A percentile compares a stretch with the other conserved stretches of the same genome.
phyloP scores from a whole-genome alignment of 2,888 invertebrate species.

The Eledona agricola region DNA sequence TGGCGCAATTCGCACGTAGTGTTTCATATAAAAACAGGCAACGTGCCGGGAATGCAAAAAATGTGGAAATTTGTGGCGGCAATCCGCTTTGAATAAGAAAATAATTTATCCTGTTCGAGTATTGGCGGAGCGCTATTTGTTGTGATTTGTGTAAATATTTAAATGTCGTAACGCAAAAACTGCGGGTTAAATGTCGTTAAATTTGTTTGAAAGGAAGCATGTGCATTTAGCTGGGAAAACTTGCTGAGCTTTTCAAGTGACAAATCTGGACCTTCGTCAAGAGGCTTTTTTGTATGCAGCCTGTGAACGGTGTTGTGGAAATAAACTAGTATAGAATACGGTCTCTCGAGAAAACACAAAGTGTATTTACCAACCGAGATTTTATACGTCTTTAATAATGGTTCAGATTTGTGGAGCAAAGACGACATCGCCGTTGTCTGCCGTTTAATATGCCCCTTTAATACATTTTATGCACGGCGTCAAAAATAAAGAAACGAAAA shows the following conservation, averaged over 20 bases:
- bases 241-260: constrained; percentile 44
- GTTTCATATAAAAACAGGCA: constrained; percentile 7
- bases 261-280: constrained; percentile 49
- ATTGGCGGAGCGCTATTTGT: constrained; percentile 28
- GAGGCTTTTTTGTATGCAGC: constrained; percentile 48
- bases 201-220: constrained; percentile 42
- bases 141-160: constrained; percentile 34
- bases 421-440: not conserved
- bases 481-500: constrained; percentile 15
- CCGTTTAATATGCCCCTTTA: constrained; percentile 5
- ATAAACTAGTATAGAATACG: constrained; percentile 47
- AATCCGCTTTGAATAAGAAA: constrained; percentile 18
- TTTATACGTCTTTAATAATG: constrained; percentile 36
- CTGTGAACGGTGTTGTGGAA: constrained; percentile 45
- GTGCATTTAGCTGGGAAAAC: constrained; percentile 44
- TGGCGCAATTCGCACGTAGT: constrained; percentile 16
- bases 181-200: constrained; percentile 42
- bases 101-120: constrained; percentile 23
- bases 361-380: constrained; percentile 43
- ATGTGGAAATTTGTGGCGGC: constrained; percentile 18
- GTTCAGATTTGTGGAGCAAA: constrained; percentile 28
- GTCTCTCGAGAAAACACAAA: constrained; percentile 44
- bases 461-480: constrained; percentile 3
- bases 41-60: constrained; percentile 14
- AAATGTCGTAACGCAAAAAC: constrained; percentile 36